A percentile compares a stretch with the other conserved stretches of the same genome.
phyloP scores from a whole-genome alignment of 2,113 vertebrate species.

The Melanerpes formicivorus region DNA sequence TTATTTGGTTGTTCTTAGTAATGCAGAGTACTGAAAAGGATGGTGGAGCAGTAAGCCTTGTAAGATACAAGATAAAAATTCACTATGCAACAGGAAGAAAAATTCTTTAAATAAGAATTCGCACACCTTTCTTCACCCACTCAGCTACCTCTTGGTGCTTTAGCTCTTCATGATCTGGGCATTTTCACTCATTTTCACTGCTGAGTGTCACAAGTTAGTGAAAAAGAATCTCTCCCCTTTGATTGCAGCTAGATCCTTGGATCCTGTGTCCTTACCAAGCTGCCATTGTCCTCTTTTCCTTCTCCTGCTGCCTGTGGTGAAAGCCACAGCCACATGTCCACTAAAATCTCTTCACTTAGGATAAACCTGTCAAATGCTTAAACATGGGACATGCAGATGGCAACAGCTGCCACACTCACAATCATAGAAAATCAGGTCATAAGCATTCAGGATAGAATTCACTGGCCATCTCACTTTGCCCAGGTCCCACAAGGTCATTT shows the following conservation, averaged over 20 bases:
- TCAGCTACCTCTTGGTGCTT: not conserved
- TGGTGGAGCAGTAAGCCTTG: not conserved
- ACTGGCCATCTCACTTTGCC: not conserved
- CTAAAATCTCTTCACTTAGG: not conserved
- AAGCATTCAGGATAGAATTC: not conserved
- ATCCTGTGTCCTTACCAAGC: not conserved
- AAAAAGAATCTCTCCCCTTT: not conserved
- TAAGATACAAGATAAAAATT: not conserved
- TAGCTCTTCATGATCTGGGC: not conserved
- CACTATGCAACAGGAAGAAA: not conserved
- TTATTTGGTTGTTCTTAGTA: not conserved
- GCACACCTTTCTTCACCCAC: not conserved
- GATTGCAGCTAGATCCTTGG: not conserved
- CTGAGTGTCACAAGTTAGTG: not conserved
- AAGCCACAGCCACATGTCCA: not conserved
- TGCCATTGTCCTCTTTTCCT: not conserved
- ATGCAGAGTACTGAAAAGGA: slow-evolving; percentile 7
- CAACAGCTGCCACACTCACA: not conserved
- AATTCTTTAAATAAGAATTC: slow-evolving; percentile 1
- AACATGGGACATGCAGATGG: not conserved
- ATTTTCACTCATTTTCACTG: not conserved
- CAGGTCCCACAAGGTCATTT: not conserved
- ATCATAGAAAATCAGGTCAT: not conserved
- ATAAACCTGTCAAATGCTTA: not conserved
- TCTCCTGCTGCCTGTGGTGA: not conserved